Evolutionary conservation across 2,113 vertebrate species (phyloP), one percentile per base, ranked within the genome.

Genomic region (Chloroceryle aenea): DNA sequence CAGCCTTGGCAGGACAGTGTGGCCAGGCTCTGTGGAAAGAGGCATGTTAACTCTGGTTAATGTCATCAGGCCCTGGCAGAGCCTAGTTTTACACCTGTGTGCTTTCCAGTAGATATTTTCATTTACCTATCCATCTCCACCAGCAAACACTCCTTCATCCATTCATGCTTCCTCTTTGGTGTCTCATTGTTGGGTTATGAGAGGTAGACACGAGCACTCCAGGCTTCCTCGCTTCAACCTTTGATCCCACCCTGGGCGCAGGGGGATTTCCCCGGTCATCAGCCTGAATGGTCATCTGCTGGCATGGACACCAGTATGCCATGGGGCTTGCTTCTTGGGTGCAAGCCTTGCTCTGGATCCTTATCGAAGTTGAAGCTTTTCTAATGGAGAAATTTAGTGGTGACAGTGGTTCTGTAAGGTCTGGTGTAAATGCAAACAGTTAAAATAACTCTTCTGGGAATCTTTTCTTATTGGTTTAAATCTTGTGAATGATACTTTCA

Each of bases 401-500:
- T 64, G 68, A 23, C 58, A 36, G 56, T 22, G 4, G 61, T 85
- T 79, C 74, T 76, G 53, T n/a, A 64, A 89, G 22, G 38, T 85
- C 43, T 85, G 40, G 18, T 76, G 58, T 73, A 93, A 89, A 75
- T 53, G 55, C 34, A 62, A 64, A 50, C 53, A 50, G 53, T 63
- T 50, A 76, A 83, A 83, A 59, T 86, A 63, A 61, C 78, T 83
- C 63, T 91, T 45, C 36, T 53, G 62, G 34, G 42, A 61, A 55
- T 45, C 40, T 78, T 85, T 82, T 30, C 85, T 87, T 90, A 45
- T 22, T 66, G 40, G 30, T 91, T 94, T 90, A 90, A 69, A 45
- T 90, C 74, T 94, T 83, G 30, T 69, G 45, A 13, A 18, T 64
- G 45, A 73, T 85, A 62, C 40, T 90, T 89, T 77, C 83, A 90